A percentile compares a stretch with the other conserved stretches of the same genome.
phyloP scores from a whole-genome alignment of 2,113 vertebrate species.

The Montifringilla adamsi region DNA sequence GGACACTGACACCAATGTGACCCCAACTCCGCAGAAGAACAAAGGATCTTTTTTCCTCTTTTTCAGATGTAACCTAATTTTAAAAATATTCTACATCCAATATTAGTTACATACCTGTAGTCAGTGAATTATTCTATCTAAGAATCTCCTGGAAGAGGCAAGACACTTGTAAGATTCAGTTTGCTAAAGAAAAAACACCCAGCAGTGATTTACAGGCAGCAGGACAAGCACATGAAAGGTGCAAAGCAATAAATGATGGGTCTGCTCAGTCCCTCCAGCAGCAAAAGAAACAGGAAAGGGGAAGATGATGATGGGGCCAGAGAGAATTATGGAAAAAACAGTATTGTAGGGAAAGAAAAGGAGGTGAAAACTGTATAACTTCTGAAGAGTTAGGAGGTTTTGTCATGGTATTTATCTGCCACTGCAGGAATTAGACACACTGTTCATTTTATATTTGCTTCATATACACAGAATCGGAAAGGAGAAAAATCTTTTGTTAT shows the following conservation, averaged over 20 bases:
- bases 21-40: not conserved
- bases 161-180: not conserved
- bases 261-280: not conserved
- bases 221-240: not conserved
- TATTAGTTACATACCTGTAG: not conserved
- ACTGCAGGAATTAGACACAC: not conserved
- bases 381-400: accelerated
- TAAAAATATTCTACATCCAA: not conserved
- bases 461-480: not conserved
- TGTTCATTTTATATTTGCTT: not conserved
- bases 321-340: not conserved
- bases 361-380: not conserved
- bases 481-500: not conserved
- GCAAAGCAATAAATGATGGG: not conserved
- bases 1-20: not conserved
- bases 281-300: not conserved
- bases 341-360: not conserved
- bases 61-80: not conserved
- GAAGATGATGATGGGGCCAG: not conserved
- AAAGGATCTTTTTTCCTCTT: not conserved
- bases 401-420: not conserved
- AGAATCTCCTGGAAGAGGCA: not conserved
- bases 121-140: not conserved
- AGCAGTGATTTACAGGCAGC: not conserved
- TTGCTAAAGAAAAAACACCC: not conserved